These are phyloP conservation scores for Maconellicoccus hirsutus DNA, from an alignment of 1,140 invertebrate species.

Conservation along the genomic window DNA sequence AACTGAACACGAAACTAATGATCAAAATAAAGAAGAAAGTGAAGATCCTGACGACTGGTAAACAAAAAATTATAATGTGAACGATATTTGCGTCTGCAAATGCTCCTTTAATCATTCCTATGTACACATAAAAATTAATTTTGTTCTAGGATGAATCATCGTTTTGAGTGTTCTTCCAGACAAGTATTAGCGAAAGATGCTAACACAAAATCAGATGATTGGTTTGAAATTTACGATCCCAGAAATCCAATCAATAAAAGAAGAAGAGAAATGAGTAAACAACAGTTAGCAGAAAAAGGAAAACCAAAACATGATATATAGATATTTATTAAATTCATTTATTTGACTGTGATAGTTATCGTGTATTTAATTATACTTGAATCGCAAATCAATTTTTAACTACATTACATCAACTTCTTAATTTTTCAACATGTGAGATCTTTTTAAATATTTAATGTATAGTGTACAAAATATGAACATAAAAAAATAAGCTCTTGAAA, in stretches of 20 bases:
- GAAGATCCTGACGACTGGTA: background rate
- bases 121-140: no score
- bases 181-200: slow-evolving; percentile 83
- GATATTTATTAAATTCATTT: background rate
- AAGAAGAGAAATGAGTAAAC: slow-evolving; percentile 47
- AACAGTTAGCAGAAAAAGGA: slow-evolving; percentile 36
- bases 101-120: background rate
- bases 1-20: background rate
- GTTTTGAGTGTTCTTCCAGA: slow-evolving; percentile 64
- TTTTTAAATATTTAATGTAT: no score
- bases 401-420: no score
- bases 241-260: slow-evolving; percentile 88
- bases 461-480: background rate
- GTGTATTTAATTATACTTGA: no score
- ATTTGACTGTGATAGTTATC: no score
- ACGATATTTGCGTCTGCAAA: background rate
- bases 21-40: background rate
- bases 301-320: slow-evolving; percentile 15
- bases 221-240: slow-evolving; percentile 94
- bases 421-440: no score
- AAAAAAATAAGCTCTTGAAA: background rate
- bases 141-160: slow-evolving; percentile 60
- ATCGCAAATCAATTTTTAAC: no score
- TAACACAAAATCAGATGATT: slow-evolving; percentile 81
- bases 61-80: background rate